A percentile compares a stretch with the other conserved stretches of the same genome.
Conservation (phyloP, 2,888 invertebrate genomes). For the Heliconius charithonia region DNA sequence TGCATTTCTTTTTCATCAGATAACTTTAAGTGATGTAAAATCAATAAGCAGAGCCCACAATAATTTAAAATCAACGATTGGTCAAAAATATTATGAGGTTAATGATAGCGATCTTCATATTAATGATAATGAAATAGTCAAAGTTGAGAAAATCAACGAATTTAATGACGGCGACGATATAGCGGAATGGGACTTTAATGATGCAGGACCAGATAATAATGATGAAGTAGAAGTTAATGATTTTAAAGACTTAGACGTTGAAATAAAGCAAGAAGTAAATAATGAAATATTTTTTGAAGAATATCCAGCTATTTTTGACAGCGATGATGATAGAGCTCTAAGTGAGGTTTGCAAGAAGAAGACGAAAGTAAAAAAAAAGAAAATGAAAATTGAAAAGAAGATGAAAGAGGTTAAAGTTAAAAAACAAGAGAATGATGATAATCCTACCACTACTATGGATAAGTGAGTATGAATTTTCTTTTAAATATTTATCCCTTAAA, state of each 20-base stretch:
- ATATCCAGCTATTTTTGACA: conserved; percentile 58
- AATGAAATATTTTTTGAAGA: conserved; percentile 68
- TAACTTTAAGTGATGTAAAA: conserved; percentile 64
- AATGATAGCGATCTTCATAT: conserved; percentile 21
- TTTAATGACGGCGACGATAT: conserved; percentile 22
- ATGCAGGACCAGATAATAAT: conserved; percentile 49
- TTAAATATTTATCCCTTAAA: neutral
- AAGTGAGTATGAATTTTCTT: conserved; percentile 55
- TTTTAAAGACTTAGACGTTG: conserved; percentile 49
- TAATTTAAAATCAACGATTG: conserved; percentile 54
- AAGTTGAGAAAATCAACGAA: conserved; percentile 14
- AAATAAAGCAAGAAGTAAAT: conserved; percentile 59
- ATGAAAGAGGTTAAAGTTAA: conserved; percentile 50
- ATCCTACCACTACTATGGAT: conserved; percentile 59
- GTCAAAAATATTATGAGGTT: conserved; percentile 55
- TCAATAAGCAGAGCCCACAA: conserved; percentile 57
- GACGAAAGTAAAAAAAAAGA: conserved; percentile 44
- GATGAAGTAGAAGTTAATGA: conserved; percentile 33
- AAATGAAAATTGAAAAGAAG: conserved; percentile 50
- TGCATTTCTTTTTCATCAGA: conserved; percentile 53
- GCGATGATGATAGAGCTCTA: conserved; percentile 62
- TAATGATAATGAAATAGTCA: conserved; percentile 23
- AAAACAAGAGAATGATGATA: conserved; percentile 50
- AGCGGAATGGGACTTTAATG: conserved; percentile 26
- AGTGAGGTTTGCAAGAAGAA: conserved; percentile 61